Conservation (phyloP, 2,888 invertebrate genomes). For the Pheosia tremula region DNA sequence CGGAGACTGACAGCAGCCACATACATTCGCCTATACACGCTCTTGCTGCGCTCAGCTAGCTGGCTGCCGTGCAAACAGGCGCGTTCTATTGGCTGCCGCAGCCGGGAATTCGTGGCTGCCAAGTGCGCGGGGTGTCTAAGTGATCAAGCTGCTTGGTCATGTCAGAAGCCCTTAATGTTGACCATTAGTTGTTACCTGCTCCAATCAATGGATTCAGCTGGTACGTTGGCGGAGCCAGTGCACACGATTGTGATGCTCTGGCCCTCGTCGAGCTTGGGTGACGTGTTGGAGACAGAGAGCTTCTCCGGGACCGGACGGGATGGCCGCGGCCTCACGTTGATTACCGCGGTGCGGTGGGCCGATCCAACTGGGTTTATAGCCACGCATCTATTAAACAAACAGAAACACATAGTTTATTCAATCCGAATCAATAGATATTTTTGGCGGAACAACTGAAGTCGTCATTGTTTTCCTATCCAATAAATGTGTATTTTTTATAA, state of each 20-base stretch:
- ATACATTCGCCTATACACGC: no score
- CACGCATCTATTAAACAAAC: constrained; percentile 81
- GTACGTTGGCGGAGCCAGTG: constrained; percentile 85
- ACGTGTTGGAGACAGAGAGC: constrained; percentile 84
- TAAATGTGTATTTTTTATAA: no score
- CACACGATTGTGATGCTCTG: constrained; percentile 72
- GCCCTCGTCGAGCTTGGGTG: constrained; percentile 80
- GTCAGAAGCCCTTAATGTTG: constrained; percentile 16
- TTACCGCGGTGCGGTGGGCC: constrained; percentile 85
- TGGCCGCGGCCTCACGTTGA: constrained; percentile 85
- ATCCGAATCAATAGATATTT: no score
- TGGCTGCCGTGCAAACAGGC: no score
- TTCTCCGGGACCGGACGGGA: constrained; percentile 54
- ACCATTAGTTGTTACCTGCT: constrained; percentile 66
- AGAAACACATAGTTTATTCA: background rate
- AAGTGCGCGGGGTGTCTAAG: no score
- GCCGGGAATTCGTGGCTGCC: no score
- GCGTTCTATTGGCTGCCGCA: no score
- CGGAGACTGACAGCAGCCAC: no score
- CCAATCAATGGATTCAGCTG: constrained; percentile 84
- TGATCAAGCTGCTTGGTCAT: no score
- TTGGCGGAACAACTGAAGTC: no score
- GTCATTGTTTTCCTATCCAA: no score
- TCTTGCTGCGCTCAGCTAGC: no score
- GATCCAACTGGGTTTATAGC: constrained; percentile 89